Evolutionary conservation across 2,797 vertebrate species (phyloP).

Genomic region (Sarcoramphus papa): DNA sequence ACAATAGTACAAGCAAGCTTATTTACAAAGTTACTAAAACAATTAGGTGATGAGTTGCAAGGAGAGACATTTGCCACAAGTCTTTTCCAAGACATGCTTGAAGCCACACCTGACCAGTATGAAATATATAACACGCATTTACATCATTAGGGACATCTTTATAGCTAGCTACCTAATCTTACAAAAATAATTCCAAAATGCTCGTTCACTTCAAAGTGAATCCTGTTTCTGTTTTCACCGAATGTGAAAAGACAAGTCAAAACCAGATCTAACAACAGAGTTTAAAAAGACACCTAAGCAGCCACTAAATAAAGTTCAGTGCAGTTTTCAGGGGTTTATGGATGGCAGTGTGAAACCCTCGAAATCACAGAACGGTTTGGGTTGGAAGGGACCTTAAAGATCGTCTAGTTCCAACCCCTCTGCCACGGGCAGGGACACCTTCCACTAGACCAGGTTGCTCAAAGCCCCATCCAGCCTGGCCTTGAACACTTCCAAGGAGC

Average conservation of each 20-base stretch:
- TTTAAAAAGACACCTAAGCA: not conserved
- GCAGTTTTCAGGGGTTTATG: not conserved
- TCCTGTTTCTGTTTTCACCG: not conserved
- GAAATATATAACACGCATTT: not conserved
- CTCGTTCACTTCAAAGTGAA: not conserved
- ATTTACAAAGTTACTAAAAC: not conserved
- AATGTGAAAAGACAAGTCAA: not conserved
- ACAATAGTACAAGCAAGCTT: not conserved
- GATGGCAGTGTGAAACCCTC: not conserved
- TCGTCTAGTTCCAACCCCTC: too few relatives aligned
- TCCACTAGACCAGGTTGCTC: too few relatives aligned
- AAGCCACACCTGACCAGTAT: conserved; percentile 1
- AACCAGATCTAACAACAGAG: not conserved
- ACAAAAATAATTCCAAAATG: conserved; percentile 38
- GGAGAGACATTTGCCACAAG: not conserved
- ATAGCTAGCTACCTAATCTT: not conserved
- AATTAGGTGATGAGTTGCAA: not conserved
- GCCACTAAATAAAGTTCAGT: not conserved
- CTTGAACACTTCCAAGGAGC: too few relatives aligned
- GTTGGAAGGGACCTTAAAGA: too few relatives aligned
- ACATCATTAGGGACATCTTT: not conserved
- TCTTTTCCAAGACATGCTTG: not conserved
- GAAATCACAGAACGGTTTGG: not conserved
- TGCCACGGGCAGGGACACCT: too few relatives aligned
- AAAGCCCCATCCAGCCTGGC: too few relatives aligned